Percentiles rank a stretch among this genome's conserved stretches.
phyloP scores from a whole-genome alignment of 30 jellyfish, hydroid and myxozoan species.

The Calvadosia cruxmelitensis region DNA sequence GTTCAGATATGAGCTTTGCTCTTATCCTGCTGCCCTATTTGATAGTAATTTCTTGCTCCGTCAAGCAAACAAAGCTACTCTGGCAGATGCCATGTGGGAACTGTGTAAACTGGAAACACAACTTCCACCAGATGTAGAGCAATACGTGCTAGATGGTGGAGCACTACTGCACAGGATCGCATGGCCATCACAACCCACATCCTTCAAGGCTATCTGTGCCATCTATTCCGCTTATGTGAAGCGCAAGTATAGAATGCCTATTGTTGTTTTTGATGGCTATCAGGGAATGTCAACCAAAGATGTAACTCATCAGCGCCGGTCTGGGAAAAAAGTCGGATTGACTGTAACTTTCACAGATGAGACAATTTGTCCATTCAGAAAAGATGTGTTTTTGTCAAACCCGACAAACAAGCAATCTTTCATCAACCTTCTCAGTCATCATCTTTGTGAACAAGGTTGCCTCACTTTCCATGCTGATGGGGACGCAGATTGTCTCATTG shows the following conservation, averaged over 20 bases:
- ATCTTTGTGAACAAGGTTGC: conserved; percentile 14
- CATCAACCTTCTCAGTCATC: conserved; percentile 6
- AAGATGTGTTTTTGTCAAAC: conserved; percentile 22
- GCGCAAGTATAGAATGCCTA: neutral
- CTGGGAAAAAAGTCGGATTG: conserved; percentile 11
- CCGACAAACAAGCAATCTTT: conserved; percentile 14
- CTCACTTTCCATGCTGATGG: conserved; percentile 10
- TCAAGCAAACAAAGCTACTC: conserved; percentile 14
- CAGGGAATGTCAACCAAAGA: too few relatives aligned
- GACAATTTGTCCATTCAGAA: conserved; percentile 13
- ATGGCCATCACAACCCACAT: too few relatives aligned
- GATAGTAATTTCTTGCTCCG: conserved; percentile 2
- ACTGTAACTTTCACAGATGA: conserved; percentile 7
- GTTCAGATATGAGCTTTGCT: conserved; percentile 21
- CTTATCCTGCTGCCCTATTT: conserved; percentile 16
- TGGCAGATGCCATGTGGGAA: conserved; percentile 18
- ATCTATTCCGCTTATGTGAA: conserved; percentile 20
- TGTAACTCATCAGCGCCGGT: conserved; percentile 8
- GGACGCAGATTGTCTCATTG: conserved; percentile 35
- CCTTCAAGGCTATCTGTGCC: conserved; percentile 11
- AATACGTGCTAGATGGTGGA: conserved; percentile 23
- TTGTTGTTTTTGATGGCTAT: conserved; percentile 16
- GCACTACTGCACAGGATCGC: conserved; percentile 15
- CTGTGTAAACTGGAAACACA: conserved; percentile 1
- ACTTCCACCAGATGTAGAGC: neutral